These are phyloP conservation scores for Xiphias gladius DNA, from an alignment of 2,113 vertebrate species.

Conservation along the genomic window DNA sequence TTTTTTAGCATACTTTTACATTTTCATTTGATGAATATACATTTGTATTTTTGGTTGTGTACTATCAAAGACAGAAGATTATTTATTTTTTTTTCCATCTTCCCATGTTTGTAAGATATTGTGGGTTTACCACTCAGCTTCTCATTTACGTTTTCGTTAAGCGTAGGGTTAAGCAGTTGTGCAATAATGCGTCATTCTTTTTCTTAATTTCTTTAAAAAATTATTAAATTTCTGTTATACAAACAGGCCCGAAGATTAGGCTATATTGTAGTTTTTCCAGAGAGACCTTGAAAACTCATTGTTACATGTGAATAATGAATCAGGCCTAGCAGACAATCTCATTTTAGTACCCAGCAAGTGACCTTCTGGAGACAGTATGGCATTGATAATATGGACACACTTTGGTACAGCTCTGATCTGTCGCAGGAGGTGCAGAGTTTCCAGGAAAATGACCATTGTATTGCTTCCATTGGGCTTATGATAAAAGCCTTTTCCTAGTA, in stretches of 20 bases:
- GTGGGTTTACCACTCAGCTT: not conserved
- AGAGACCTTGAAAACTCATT: constrained; percentile 1
- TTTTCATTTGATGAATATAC: too few relatives aligned
- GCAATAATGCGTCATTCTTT: not conserved
- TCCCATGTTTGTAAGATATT: not conserved
- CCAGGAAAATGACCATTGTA: constrained; percentile 24
- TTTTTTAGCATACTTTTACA: too few relatives aligned
- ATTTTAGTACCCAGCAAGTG: not conserved
- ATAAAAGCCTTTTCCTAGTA: constrained; percentile 53
- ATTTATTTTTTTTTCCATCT: not conserved
- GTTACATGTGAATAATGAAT: not conserved
- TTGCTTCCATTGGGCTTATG: constrained; percentile 19
- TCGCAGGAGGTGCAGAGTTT: not conserved
- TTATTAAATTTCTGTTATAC: not conserved
- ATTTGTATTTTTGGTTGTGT: not conserved
- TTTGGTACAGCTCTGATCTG: constrained; percentile 10
- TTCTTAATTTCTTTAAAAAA: too few relatives aligned
- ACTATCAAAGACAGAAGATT: too few relatives aligned
- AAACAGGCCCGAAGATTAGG: not conserved
- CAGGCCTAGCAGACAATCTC: not conserved
- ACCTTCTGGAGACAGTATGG: not conserved
- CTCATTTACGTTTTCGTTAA: not conserved
- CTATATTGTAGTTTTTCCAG: not conserved
- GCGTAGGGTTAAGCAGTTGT: not conserved
- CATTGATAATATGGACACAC: constrained; percentile 6